Evolutionary conservation across 2,888 invertebrate species (phyloP).

Genomic region (Cryptus armator): DNA sequence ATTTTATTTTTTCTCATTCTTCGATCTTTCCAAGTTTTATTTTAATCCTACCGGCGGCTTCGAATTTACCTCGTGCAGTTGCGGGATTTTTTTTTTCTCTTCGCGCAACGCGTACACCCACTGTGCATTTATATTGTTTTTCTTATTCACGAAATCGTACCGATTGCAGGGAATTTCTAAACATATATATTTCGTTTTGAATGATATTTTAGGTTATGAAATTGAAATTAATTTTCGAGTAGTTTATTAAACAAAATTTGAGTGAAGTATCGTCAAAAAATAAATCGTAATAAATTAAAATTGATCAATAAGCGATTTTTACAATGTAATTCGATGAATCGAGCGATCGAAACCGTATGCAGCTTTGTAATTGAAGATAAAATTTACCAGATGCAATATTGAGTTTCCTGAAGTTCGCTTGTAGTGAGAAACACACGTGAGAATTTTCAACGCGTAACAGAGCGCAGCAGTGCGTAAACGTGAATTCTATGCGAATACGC

Average conservation of each 20-base stretch:
- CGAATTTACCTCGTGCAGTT: background rate
- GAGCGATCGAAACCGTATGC: background rate
- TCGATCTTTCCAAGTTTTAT: conserved; percentile 28
- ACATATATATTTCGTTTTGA: too few relatives aligned
- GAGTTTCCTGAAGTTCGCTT: background rate
- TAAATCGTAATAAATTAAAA: background rate
- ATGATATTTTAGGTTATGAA: too few relatives aligned
- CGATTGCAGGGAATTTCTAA: too few relatives aligned
- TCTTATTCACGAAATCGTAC: too few relatives aligned
- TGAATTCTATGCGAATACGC: background rate
- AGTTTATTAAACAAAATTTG: too few relatives aligned
- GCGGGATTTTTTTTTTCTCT: conserved; percentile 7
- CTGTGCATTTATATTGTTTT: too few relatives aligned
- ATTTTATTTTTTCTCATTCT: conserved; percentile 30
- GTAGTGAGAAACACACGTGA: background rate
- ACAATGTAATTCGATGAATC: too few relatives aligned
- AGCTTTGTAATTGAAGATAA: background rate
- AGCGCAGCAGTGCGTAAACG: conserved; percentile 26
- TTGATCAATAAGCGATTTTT: background rate
- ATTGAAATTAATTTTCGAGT: too few relatives aligned
- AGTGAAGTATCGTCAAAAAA: too few relatives aligned
- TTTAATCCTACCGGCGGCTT: conserved; percentile 11
- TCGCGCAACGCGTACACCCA: background rate
- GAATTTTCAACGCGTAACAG: background rate
- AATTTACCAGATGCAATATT: conserved; percentile 1